Conservation (phyloP, 2,113 vertebrate species). For the Gallinago paraguaiae region DNA sequence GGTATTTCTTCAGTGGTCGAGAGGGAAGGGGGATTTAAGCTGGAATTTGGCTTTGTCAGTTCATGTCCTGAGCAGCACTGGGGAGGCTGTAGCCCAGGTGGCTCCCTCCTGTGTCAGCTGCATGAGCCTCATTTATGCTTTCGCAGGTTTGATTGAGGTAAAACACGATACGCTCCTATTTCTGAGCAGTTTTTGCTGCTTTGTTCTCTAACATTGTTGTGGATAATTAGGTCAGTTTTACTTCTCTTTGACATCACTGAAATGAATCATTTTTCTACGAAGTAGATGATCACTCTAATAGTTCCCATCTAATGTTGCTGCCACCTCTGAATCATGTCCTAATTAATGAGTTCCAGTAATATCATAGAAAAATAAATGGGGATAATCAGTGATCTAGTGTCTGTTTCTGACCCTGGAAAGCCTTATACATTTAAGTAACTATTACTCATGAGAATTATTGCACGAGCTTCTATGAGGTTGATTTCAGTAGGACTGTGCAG, state of each 20-base stretch:
- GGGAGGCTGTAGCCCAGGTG: background rate
- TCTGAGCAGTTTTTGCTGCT: background rate
- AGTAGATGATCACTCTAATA: background rate
- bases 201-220: background rate
- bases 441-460: background rate
- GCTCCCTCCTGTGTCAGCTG: slow-evolving; percentile 12
- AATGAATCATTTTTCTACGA: background rate
- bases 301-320: background rate
- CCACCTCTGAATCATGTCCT: background rate
- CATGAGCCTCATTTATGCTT: background rate
- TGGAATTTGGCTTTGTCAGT: background rate
- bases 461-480: background rate
- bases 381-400: background rate
- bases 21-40: background rate
- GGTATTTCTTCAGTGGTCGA: background rate
- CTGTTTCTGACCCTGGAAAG: slow-evolving; percentile 27
- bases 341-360: slow-evolving; percentile 35
- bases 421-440: background rate
- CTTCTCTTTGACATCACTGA: slow-evolving; percentile 4
- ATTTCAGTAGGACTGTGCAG: background rate
- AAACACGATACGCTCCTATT: background rate
- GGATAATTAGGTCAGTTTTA: slow-evolving; percentile 13
- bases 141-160: background rate
- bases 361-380: background rate
- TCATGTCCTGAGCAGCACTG: background rate